phyloP scores from a whole-genome alignment of 1,140 invertebrate species.

The Anastrepha obliqua region DNA sequence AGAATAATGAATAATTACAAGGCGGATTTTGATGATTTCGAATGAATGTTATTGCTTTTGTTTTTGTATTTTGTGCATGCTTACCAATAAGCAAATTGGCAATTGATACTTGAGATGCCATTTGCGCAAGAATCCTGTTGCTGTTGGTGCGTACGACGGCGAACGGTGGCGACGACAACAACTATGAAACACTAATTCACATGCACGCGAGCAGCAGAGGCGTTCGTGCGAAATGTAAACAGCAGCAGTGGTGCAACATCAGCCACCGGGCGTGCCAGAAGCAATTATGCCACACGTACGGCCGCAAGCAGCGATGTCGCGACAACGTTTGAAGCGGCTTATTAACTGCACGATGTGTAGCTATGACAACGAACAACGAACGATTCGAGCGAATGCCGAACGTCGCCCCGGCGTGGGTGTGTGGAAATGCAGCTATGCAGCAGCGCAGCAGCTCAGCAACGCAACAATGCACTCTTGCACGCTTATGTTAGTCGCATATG shows the following conservation, averaged over 20 bases:
- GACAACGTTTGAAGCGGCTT: not conserved
- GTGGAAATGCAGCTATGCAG: not conserved
- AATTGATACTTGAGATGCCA: constrained; percentile 28
- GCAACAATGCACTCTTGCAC: not conserved
- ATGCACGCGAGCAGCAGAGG: not conserved
- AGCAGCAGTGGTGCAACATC: too few relatives aligned
- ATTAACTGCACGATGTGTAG: not conserved
- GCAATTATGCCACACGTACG: constrained; percentile 6
- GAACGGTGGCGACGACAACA: not conserved
- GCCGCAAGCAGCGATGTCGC: not conserved
- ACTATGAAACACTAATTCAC: too few relatives aligned
- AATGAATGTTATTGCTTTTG: not conserved
- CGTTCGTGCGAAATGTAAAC: not conserved
- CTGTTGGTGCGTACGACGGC: not conserved
- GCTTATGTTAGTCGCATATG: not conserved
- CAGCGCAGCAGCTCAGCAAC: not conserved
- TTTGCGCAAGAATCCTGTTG: not conserved
- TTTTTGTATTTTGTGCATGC: not conserved
- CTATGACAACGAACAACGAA: not conserved
- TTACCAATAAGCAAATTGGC: constrained; percentile 43
- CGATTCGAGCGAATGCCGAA: not conserved
- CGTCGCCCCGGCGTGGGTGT: not conserved
- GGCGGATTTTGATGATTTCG: not conserved
- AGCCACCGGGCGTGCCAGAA: not conserved
- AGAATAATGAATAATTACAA: too few relatives aligned